These are phyloP conservation scores for Merodon equestris DNA, from an alignment of 2,888 invertebrate species.

Conservation along the genomic window DNA sequence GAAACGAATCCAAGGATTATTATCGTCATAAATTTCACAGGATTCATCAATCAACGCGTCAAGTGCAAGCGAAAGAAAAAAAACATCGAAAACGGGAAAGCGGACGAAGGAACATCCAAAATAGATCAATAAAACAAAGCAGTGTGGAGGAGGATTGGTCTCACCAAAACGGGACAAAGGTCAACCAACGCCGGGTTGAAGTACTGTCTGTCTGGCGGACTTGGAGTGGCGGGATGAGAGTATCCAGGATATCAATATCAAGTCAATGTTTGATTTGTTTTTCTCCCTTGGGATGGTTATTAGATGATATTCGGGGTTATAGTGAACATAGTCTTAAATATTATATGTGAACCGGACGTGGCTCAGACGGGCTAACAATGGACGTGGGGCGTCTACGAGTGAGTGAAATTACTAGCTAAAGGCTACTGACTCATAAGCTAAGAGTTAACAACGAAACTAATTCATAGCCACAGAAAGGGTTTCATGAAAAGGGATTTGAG, in stretches of 20 bases:
- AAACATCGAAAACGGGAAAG: conserved; percentile 19
- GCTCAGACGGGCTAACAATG: too few relatives aligned
- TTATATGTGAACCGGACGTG: too few relatives aligned
- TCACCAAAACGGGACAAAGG: not conserved
- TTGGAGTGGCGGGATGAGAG: not conserved
- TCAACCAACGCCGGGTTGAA: conserved; percentile 8
- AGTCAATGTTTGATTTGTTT: conserved; percentile 8
- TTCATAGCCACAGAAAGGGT: too few relatives aligned
- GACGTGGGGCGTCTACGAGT: too few relatives aligned
- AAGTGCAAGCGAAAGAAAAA: not conserved
- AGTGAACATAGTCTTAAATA: too few relatives aligned
- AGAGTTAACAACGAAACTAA: too few relatives aligned
- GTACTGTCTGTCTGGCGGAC: conserved; percentile 31
- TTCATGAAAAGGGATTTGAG: too few relatives aligned
- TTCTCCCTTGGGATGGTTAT: conserved; percentile 9
- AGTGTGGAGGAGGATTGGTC: not conserved
- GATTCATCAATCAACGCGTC: conserved; percentile 45
- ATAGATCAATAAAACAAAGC: not conserved
- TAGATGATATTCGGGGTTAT: too few relatives aligned
- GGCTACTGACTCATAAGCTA: too few relatives aligned
- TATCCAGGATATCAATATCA: conserved; percentile 28
- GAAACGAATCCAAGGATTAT: conserved; percentile 26
- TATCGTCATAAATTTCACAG: conserved; percentile 41
- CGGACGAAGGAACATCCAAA: not conserved
- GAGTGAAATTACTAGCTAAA: too few relatives aligned